phyloP scores from a whole-genome alignment of 92 coral and sea anemone species.

The Anthopleura xanthogrammica region DNA sequence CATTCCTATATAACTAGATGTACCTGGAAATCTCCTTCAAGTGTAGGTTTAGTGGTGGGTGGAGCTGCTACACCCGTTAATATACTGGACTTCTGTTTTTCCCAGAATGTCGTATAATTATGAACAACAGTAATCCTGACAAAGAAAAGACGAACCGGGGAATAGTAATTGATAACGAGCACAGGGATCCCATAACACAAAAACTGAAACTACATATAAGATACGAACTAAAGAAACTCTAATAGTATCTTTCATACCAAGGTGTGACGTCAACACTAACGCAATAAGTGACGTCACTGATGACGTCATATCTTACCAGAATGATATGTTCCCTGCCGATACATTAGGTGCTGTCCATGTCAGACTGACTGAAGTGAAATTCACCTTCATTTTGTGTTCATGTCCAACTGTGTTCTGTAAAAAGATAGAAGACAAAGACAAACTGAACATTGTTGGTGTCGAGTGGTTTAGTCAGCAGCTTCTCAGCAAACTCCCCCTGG shows the following conservation, averaged over 20 bases:
- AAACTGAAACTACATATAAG: background rate
- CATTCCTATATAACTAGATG: too few species aligned
- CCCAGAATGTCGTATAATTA: slow-evolving; percentile 37
- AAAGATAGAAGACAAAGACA: background rate
- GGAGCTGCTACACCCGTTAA: slow-evolving; percentile 35
- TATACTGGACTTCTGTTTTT: slow-evolving; percentile 24
- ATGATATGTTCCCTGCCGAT: slow-evolving; percentile 52
- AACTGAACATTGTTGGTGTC: background rate
- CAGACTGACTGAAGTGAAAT: slow-evolving; percentile 26
- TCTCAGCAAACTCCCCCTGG: too few species aligned
- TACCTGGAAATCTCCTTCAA: slow-evolving; percentile 47
- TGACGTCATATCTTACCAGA: slow-evolving; percentile 42
- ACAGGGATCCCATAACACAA: background rate
- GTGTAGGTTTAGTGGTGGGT: slow-evolving; percentile 4
- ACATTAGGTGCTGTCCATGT: slow-evolving; percentile 55
- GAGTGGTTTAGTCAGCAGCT: too few species aligned
- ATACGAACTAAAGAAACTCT: too few species aligned
- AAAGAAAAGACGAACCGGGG: background rate
- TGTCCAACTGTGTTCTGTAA: slow-evolving; percentile 55
- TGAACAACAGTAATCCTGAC: slow-evolving; percentile 29
- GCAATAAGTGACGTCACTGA: background rate
- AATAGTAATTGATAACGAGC: background rate
- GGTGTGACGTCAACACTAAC: background rate
- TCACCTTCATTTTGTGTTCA: slow-evolving; percentile 13
- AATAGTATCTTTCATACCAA: background rate